A percentile compares a stretch with the other conserved stretches of the same genome.
These are phyloP conservation scores for Centropus bengalensis DNA, from an alignment of 2,113 vertebrate genomes.

Conservation along the genomic window DNA sequence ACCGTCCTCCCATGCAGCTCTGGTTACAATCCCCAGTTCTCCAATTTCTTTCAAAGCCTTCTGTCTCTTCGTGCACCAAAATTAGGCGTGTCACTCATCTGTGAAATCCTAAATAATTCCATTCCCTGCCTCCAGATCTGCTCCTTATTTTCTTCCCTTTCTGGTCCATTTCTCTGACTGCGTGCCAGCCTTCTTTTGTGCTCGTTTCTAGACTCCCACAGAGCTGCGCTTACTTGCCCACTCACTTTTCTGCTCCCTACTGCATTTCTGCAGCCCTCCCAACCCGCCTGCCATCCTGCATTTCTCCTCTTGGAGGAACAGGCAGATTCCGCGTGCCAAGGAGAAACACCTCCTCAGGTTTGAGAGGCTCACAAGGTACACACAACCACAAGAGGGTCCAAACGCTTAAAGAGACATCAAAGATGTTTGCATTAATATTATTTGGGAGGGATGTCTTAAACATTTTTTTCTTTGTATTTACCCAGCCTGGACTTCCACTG, in stretches of 20 bases:
- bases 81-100: constrained; percentile 32
- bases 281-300: background rate
- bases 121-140: background rate
- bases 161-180: background rate
- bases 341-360: background rate
- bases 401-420: background rate
- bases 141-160: constrained; percentile 22
- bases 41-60: constrained; percentile 31
- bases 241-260: background rate
- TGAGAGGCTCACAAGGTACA: background rate
- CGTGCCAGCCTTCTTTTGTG: background rate
- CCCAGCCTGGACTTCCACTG: background rate
- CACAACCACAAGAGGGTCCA: background rate
- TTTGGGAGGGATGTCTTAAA: background rate
- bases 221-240: background rate
- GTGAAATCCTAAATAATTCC: constrained; percentile 7
- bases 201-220: background rate
- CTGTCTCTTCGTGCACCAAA: constrained; percentile 20
- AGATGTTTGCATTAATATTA: background rate
- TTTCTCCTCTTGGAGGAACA: background rate
- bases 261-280: background rate
- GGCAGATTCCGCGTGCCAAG: background rate
- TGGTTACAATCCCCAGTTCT: constrained; percentile 22
- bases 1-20: background rate
- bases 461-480: background rate